These are phyloP conservation scores for Ecdyonurus torrentis DNA, from an alignment of 2,888 invertebrate genomes.

Conservation along the genomic window DNA sequence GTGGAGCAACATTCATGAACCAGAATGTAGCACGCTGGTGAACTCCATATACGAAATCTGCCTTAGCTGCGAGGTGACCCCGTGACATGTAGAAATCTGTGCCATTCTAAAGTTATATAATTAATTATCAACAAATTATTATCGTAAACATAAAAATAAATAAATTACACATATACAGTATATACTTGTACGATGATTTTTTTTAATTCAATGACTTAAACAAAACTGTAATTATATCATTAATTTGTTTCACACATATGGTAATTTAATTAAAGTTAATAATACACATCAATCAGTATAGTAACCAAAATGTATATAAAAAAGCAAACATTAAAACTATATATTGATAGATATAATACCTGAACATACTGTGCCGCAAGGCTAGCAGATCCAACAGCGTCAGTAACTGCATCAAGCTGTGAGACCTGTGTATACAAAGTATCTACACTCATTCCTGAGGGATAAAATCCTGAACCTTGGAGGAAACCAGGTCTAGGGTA, in stretches of 20 bases:
- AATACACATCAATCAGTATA: no score
- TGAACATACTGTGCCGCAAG: conserved; percentile 19
- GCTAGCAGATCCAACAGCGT: conserved; percentile 17
- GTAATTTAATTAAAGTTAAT: no score
- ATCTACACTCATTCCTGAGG: conserved; percentile 16
- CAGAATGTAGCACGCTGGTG: conserved; percentile 42
- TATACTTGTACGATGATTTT: no score
- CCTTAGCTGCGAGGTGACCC: conserved; percentile 43
- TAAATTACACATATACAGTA: no score
- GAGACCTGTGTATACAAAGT: conserved; percentile 19
- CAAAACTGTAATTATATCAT: no score
- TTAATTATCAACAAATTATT: no score
- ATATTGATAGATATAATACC: background rate
- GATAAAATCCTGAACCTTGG: conserved; percentile 31
- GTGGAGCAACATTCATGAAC: conserved; percentile 46
- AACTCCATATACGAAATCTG: conserved; percentile 40
- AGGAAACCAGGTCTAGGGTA: conserved; percentile 32
- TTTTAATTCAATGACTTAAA: no score
- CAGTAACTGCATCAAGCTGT: conserved; percentile 16
- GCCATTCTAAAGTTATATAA: no score
- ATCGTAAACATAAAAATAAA: no score
- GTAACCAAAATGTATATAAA: no score
- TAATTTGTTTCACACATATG: no score
- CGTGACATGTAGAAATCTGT: conserved; percentile 28
- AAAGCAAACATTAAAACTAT: no score